phyloP scores from a whole-genome alignment of 1,140 invertebrate genomes.

The Neomicropteryx cornuta region DNA sequence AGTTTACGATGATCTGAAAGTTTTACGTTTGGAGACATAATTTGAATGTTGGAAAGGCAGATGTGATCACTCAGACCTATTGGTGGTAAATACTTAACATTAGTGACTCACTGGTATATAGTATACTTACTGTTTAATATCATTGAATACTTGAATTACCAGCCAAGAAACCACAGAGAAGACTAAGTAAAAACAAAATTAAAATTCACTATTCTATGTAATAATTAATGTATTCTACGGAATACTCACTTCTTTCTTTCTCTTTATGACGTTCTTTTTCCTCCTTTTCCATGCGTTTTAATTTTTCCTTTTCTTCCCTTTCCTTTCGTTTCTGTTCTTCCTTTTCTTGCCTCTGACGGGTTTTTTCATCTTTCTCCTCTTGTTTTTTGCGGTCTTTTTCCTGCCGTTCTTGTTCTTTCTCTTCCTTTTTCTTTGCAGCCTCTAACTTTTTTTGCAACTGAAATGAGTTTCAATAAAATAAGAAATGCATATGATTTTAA shows the following conservation, averaged over 20 bases:
- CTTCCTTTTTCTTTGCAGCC: constrained; percentile 32
- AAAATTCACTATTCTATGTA: constrained; percentile 4
- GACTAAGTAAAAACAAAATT: too few relatives aligned
- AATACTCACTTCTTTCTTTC: constrained; percentile 11
- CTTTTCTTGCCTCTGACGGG: constrained; percentile 29
- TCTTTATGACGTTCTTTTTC: constrained; percentile 27
- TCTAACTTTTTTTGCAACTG: constrained; percentile 39
- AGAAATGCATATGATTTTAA: too few relatives aligned
- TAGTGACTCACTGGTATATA: too few relatives aligned
- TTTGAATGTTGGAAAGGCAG: too few relatives aligned
- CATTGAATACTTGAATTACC: too few relatives aligned
- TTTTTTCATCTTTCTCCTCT: constrained; percentile 30
- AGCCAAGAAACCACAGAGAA: too few relatives aligned
- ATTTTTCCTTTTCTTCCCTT: constrained; percentile 22
- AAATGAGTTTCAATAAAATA: too few relatives aligned
- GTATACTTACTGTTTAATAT: too few relatives aligned
- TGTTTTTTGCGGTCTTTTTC: constrained; percentile 35
- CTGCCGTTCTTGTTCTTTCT: constrained; percentile 36
- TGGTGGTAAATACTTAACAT: too few relatives aligned
- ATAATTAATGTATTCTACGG: background rate
- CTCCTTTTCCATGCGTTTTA: constrained; percentile 24
- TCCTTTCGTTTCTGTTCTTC: constrained; percentile 32
- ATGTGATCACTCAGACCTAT: too few relatives aligned
- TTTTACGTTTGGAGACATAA: too few relatives aligned
- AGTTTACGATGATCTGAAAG: too few relatives aligned